Evolutionary conservation across 2,113 vertebrate species (phyloP).

Genomic region (Protobothrops mucrosquamatus): DNA sequence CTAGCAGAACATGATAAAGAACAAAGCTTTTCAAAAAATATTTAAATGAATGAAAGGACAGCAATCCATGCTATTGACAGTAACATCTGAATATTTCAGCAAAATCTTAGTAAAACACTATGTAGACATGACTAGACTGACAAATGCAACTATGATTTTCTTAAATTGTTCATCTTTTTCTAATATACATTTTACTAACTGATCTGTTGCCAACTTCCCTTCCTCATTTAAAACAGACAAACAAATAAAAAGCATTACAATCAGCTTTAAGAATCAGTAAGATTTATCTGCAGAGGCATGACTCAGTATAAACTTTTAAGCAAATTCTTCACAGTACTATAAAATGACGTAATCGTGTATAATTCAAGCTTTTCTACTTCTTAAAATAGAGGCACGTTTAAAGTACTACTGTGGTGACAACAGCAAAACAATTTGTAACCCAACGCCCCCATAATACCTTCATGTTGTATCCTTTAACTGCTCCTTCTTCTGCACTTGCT

Average conservation of each 20-base stretch:
- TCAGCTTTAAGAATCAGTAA: constrained; percentile 50
- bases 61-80: not conserved
- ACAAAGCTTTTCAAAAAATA: not conserved
- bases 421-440: constrained; percentile 9
- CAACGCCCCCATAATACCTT: constrained; percentile 22
- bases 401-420: constrained; percentile 30
- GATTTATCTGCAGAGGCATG: constrained; percentile 73
- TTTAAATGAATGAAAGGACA: not conserved
- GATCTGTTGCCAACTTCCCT: constrained; percentile 41
- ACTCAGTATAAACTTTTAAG: constrained; percentile 77
- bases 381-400: constrained; percentile 28
- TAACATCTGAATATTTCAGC: constrained; percentile 13
- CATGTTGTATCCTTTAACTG: not conserved
- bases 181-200: constrained; percentile 30
- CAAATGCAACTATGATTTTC: not conserved
- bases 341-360: constrained; percentile 5
- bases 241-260: not conserved
- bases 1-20: constrained; percentile 30
- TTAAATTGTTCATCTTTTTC: not conserved
- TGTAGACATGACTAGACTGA: not conserved
- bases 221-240: constrained; percentile 20
- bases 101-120: not conserved
- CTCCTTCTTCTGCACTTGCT: not conserved
- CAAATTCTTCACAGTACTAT: constrained; percentile 35
- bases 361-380: not conserved